Evolutionary conservation across 2,113 vertebrate species (phyloP).

Genomic region (Nannobrachium achirus): DNA sequence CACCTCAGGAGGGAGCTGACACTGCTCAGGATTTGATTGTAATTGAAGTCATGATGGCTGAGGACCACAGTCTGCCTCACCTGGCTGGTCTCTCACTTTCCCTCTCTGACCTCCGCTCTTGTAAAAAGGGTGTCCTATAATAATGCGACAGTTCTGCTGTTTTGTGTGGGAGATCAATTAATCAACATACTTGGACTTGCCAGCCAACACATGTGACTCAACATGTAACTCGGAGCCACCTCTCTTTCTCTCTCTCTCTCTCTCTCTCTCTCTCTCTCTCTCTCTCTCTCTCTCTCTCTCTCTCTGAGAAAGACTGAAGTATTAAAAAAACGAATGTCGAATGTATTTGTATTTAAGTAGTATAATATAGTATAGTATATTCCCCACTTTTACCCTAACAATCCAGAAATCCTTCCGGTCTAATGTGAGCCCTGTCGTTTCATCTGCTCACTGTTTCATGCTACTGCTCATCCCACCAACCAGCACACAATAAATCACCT

Average conservation of each 20-base stretch:
- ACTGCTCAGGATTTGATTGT: constrained; percentile 55
- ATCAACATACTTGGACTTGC: not conserved
- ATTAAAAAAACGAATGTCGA: too few relatives aligned
- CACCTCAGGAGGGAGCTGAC: constrained; percentile 78
- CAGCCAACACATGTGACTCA: too few relatives aligned
- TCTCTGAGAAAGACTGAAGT: too few relatives aligned
- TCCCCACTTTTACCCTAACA: too few relatives aligned
- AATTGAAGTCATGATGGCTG: constrained; percentile 23
- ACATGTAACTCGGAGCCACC: not conserved
- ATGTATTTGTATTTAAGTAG: too few relatives aligned
- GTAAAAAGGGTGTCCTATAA: not conserved
- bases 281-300: not conserved
- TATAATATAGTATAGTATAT: too few relatives aligned
- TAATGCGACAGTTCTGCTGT: constrained; percentile 1
- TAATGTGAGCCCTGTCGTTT: too few relatives aligned
- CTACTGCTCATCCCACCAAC: too few relatives aligned
- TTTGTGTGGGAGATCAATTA: not conserved
- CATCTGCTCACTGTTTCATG: too few relatives aligned
- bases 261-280: not conserved
- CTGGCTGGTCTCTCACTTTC: constrained; percentile 20
- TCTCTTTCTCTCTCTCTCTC: not conserved
- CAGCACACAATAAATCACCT: too few relatives aligned
- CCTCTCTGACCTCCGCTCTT: not conserved
- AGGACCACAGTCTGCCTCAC: constrained; percentile 41
- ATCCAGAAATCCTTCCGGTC: too few relatives aligned